These are phyloP conservation scores for Clarias fuscus DNA, from an alignment of 2,797 vertebrate genomes.

Conservation along the genomic window DNA sequence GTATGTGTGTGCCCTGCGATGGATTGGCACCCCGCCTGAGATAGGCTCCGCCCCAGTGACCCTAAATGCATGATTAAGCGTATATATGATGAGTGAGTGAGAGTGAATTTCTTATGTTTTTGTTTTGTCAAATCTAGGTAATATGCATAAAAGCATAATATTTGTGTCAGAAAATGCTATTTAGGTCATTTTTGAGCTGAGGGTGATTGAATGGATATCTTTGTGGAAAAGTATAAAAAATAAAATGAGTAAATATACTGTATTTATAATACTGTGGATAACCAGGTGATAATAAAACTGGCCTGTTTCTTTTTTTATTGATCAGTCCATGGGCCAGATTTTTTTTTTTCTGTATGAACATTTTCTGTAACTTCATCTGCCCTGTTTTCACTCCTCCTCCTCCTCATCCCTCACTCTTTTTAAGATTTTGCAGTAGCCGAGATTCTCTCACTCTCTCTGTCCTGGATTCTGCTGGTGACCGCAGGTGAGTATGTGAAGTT, in stretches of 20 bases:
- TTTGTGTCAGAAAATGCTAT: too few species aligned
- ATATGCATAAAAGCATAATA: too few species aligned
- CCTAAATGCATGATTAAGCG: too few species aligned
- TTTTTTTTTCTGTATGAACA: not conserved
- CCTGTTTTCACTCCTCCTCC: constrained; percentile 17
- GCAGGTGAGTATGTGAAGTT: constrained; percentile 12
- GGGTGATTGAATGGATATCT: too few species aligned
- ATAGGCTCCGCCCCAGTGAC: too few species aligned
- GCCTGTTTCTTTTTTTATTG: not conserved
- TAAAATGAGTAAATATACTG: too few species aligned
- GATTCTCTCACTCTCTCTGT: not conserved
- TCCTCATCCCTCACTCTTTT: constrained; percentile 16
- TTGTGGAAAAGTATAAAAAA: not conserved
- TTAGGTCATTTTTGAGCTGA: too few species aligned
- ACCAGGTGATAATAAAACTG: not conserved
- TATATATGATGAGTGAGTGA: too few species aligned
- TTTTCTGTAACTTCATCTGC: constrained; percentile 11
- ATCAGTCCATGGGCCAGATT: not conserved
- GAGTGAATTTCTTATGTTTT: too few species aligned
- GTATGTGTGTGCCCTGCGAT: too few species aligned
- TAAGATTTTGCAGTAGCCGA: not conserved
- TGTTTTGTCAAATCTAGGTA: too few species aligned
- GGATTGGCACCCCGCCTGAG: too few species aligned
- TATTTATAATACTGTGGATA: not conserved
- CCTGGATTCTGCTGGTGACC: constrained; percentile 16